Conservation (phyloP, 2,888 invertebrate genomes). For the Kryphioiulus occultus region DNA sequence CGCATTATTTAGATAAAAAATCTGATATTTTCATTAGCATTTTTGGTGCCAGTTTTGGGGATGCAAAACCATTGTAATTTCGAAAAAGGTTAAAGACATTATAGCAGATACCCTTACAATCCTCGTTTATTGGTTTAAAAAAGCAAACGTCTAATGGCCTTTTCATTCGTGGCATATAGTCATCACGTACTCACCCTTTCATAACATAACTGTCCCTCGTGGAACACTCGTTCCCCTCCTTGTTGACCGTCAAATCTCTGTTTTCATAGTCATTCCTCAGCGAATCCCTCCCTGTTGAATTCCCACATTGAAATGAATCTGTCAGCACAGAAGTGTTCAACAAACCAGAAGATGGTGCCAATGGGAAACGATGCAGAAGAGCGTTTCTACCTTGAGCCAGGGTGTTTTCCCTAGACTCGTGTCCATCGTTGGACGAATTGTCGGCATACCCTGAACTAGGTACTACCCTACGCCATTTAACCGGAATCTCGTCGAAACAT, state of each 20-base stretch:
- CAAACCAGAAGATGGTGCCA: not conserved
- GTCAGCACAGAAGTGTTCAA: slow-evolving; percentile 18
- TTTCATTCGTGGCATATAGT: not conserved
- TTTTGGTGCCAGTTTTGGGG: no score
- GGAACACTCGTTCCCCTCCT: not conserved
- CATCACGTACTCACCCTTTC: slow-evolving; percentile 21
- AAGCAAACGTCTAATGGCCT: no score
- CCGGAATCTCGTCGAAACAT: slow-evolving; percentile 1
- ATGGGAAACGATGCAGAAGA: not conserved
- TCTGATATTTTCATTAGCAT: no score
- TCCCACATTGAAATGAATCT: slow-evolving; percentile 24
- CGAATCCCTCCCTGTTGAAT: not conserved
- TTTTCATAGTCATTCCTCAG: slow-evolving; percentile 19
- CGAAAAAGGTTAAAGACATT: no score
- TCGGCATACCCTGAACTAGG: not conserved
- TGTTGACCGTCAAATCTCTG: not conserved
- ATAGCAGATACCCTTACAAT: no score
- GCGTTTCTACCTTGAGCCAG: not conserved
- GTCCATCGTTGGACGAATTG: not conserved
- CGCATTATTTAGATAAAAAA: no score
- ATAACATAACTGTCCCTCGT: slow-evolving; percentile 39
- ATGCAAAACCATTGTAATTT: no score
- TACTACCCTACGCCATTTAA: slow-evolving; percentile 43
- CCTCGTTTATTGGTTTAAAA: no score
- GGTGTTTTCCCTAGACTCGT: not conserved